These are phyloP conservation scores for Campoplex capitator DNA, from an alignment of 2,888 invertebrate genomes.

Conservation along the genomic window DNA sequence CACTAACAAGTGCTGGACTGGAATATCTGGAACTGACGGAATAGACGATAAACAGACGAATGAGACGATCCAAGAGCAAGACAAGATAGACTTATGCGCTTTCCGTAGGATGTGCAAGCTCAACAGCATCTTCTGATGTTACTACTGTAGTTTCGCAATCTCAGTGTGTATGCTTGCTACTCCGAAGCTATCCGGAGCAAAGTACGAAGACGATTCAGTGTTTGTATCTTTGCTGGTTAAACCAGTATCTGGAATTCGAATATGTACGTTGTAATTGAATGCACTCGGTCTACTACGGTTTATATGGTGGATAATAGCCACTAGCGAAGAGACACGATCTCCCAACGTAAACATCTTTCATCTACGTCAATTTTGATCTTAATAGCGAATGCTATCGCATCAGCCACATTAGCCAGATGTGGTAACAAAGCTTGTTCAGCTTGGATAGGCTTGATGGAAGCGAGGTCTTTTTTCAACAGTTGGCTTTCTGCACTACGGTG, in stretches of 20 bases:
- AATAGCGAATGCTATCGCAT: slow-evolving; percentile 44
- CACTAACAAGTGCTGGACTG: slow-evolving; percentile 65
- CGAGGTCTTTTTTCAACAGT: not conserved
- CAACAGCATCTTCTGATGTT: slow-evolving; percentile 72
- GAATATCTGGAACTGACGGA: slow-evolving; percentile 73
- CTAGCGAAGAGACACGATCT: slow-evolving; percentile 68
- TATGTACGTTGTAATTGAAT: slow-evolving; percentile 80
- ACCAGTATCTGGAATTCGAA: slow-evolving; percentile 69
- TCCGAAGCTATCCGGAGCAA: slow-evolving; percentile 24
- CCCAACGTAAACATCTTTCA: slow-evolving; percentile 67
- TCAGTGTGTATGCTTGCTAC: slow-evolving; percentile 4
- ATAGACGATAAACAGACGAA: slow-evolving; percentile 81
- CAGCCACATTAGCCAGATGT: slow-evolving; percentile 18
- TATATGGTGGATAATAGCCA: slow-evolving; percentile 9
- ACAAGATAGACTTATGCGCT: slow-evolving; percentile 63
- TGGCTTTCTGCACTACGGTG: not conserved
- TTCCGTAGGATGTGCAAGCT: slow-evolving; percentile 72
- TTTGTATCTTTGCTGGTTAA: slow-evolving; percentile 32
- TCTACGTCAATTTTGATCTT: slow-evolving; percentile 69
- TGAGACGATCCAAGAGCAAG: slow-evolving; percentile 66
- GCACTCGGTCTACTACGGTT: slow-evolving; percentile 71
- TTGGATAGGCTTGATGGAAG: not conserved
- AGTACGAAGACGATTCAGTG: slow-evolving; percentile 28
- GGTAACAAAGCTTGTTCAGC: slow-evolving; percentile 15
- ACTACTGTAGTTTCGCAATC: slow-evolving; percentile 36